These are phyloP conservation scores for Galagoides demidoff DNA, from an alignment of 2,797 vertebrate species.

Conservation along the genomic window DNA sequence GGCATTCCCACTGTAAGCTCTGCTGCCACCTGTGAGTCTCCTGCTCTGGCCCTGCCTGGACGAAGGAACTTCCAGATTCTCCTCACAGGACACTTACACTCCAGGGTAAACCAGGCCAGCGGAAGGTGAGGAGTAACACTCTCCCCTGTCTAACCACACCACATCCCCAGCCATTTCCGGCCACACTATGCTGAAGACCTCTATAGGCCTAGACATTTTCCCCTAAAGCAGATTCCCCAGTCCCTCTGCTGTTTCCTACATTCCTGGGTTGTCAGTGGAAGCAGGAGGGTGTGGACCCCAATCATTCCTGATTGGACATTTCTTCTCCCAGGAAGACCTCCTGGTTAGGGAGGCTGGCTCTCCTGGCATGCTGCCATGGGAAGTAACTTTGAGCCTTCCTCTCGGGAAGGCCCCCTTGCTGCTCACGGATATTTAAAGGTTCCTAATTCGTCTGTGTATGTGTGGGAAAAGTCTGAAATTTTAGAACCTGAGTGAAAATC, in stretches of 20 bases:
- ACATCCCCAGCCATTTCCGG: background rate
- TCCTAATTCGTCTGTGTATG: background rate
- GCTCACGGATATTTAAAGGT: background rate
- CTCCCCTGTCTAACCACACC: background rate
- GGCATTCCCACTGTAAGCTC: background rate
- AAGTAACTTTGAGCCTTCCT: background rate
- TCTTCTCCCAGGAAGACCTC: background rate
- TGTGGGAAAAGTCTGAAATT: background rate
- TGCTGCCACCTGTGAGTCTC: background rate
- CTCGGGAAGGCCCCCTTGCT: background rate
- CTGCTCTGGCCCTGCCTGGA: background rate
- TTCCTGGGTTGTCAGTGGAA: background rate
- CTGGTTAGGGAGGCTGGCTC: too few species aligned
- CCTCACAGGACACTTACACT: rapidly evolving
- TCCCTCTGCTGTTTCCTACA: background rate
- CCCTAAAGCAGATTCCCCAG: background rate
- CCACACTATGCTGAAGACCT: background rate
- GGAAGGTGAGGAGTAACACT: background rate
- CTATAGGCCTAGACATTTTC: background rate
- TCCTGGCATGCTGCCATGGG: background rate
- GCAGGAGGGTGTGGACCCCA: background rate
- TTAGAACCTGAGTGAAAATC: background rate
- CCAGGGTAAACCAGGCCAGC: background rate
- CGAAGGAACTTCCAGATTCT: background rate
- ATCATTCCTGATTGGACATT: background rate